Percentiles rank a stretch among this genome's conserved stretches.
Conservation (phyloP, 2,888 invertebrate genomes). For the Platerodrilus igneus region DNA sequence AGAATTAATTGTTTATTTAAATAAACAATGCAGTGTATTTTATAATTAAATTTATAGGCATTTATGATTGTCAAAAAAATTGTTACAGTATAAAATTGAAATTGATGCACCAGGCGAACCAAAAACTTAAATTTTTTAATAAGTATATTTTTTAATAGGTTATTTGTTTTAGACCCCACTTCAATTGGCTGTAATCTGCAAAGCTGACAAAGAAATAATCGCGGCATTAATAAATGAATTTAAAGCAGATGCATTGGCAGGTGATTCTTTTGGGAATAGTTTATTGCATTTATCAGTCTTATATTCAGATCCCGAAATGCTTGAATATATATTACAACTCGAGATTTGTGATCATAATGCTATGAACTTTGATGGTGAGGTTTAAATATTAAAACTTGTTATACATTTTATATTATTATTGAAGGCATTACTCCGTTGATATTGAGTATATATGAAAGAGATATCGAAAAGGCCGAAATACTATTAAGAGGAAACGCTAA, state of each 20-base stretch:
- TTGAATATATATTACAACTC: constrained; percentile 9
- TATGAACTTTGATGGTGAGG: constrained; percentile 12
- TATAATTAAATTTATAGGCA: no score
- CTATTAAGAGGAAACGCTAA: constrained; percentile 41
- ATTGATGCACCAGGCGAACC: no score
- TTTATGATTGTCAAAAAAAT: no score
- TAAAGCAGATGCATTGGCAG: constrained; percentile 45
- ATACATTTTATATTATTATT: neutral
- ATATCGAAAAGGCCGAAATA: constrained; percentile 40
- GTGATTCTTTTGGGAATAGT: constrained; percentile 46
- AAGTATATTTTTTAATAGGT: no score
- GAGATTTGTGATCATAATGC: constrained; percentile 3
- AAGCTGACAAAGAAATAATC: constrained; percentile 36
- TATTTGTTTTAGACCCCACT: constrained; percentile 50
- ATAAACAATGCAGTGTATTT: no score
- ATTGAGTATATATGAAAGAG: constrained; percentile 43
- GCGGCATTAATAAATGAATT: constrained; percentile 41
- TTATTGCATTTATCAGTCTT: constrained; percentile 50
- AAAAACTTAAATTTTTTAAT: no score
- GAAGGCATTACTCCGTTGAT: constrained; percentile 52
- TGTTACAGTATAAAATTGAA: no score
- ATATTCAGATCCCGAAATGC: constrained; percentile 25
- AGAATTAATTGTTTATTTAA: no score
- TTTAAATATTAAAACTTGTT: neutral
- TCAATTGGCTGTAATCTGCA: constrained; percentile 46